Base-by-base conservation (phyloP, 1,140 invertebrate genomes). In the Achroia grisella region DNA sequence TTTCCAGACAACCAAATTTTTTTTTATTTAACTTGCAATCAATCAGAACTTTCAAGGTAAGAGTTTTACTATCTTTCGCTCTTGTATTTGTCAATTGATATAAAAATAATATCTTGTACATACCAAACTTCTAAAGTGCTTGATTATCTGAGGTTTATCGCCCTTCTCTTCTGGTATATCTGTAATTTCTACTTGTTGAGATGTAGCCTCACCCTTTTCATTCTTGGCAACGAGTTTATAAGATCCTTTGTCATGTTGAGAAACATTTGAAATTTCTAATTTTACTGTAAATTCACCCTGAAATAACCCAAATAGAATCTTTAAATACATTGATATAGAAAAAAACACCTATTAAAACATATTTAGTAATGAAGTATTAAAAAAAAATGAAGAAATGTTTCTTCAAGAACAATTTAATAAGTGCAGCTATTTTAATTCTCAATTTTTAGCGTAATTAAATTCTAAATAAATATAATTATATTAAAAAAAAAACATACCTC, bases 141-240 rank as follows among this genome's bases (percentile, higher is more conserved):
- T 91, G 35, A 88, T 88, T 60, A 96, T 91, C 66, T 91, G 90
- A 8, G 90, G 90, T 61, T 91, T 92, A 31, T 91, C 89, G 41
- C 91, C 91, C 70, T 90, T 89, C 56, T 93, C 91, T 62, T 91
- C 90, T 4, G 92, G 92, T 60, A 96, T 91, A 62, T 96, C 93
- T 29, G 91, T 91, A 8, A 97, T 91, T 81, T 95, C 92, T 0
- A 98, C 94, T 42, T 91, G 89, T 79, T 96, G 93, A n/a, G 95
- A 97, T 17, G 92, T 92, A 1, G 94, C 94, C 87, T 97, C 95
- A 50, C 96, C 96, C 79, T 97, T 97, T 67, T 97, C 95, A 67
- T 97, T 97, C 70, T 94, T 95, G 5, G 95, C 96, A 0, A 96
- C 91, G 48, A 97, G 86, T 83, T 97, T 97, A 70, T 98, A 97